Evolutionary conservation across 2,797 vertebrate species (phyloP).

Genomic region (Gobionotothen gibberifrons): DNA sequence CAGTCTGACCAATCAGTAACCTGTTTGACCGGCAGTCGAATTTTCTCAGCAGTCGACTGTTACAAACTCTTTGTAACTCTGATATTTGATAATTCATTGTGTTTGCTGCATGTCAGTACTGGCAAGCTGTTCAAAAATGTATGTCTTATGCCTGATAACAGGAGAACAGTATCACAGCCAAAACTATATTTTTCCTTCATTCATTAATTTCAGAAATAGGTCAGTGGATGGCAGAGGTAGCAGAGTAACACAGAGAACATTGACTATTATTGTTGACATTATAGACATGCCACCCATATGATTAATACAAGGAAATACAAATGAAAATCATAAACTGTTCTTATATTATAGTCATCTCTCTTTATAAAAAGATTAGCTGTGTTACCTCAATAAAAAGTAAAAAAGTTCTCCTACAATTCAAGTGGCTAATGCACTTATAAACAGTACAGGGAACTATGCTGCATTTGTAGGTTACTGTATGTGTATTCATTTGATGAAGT

Average conservation of each 20-base stretch:
- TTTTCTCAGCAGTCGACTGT: constrained; percentile 23
- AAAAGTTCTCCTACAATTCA: constrained; percentile 53
- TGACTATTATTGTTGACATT: constrained; percentile 29
- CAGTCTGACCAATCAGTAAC: constrained; percentile 9
- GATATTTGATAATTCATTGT: constrained; percentile 4
- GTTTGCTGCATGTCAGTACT: constrained; percentile 1
- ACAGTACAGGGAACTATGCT: constrained; percentile 64
- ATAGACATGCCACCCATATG: constrained; percentile 43
- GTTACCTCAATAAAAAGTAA: constrained; percentile 64
- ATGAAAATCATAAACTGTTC: constrained; percentile 31
- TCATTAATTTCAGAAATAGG: constrained; percentile 24
- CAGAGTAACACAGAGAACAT: constrained; percentile 28
- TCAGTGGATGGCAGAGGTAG: constrained; percentile 23
- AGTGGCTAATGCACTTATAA: constrained; percentile 71
- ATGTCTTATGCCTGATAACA: not conserved
- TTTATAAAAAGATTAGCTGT: constrained; percentile 54
- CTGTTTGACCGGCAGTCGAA: constrained; percentile 1
- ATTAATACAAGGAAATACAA: constrained; percentile 42
- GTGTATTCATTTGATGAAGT: constrained; percentile 67
- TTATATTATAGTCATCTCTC: constrained; percentile 52
- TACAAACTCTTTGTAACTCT: constrained; percentile 34
- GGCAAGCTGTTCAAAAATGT: constrained; percentile 17
- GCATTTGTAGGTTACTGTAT: constrained; percentile 66
- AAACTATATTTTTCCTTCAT: constrained; percentile 16
- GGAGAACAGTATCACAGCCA: constrained; percentile 1